Evolutionary conservation across 2,888 invertebrate genomes (phyloP), one percentile per base, ranked within the genome.

Genomic region (Tenthredo amoena): DNA sequence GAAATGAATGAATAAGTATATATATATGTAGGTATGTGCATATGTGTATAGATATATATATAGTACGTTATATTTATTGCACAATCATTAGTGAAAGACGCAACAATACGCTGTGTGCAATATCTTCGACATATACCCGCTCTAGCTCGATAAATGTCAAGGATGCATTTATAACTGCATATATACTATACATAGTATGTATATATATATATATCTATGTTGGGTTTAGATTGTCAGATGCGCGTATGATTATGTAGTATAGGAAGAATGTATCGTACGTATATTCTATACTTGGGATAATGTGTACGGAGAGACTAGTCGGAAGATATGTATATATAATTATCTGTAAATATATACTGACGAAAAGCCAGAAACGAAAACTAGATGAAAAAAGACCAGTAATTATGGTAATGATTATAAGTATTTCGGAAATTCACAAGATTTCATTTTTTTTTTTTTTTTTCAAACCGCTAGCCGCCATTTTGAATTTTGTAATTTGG

Each of bases 81-180:
- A 43, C 21, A 21, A 37, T 37, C 15, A 71, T 37, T 68, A 43
- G 72, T 72, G 72, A 72, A 72, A 72, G 72, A 72, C 72, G 34
- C 68, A 72, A 72, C 40, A 40, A 40, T 72, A 40, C 18, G 5
- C n/a, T n/a, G 2, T 72, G 37, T 72, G 43, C 72, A 72, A 72
- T 72, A 72, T 40, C 72, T 72, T 31, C 6, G 34, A 34, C 26
- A 18, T 15, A 72, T 68, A 31, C 15, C 40, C 40, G n/a, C 43
- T 62, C 26, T 71, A 21, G 43, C 43, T 21, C 21, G 37, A 37
- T 77, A 77, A 77, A 77, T 77, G 77, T 77, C 77, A 77, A 77
- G 77, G 77, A 77, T 77, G 50, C 50, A 77, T 77, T 77, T 77
- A 50, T 31, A 47, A 43, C 6, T 72, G 72, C 72, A 72, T 43